Percentiles rank a stretch among this genome's conserved stretches.
These are phyloP conservation scores for Odontothrips loti DNA, from an alignment of 2,888 invertebrate genomes.

Conservation along the genomic window DNA sequence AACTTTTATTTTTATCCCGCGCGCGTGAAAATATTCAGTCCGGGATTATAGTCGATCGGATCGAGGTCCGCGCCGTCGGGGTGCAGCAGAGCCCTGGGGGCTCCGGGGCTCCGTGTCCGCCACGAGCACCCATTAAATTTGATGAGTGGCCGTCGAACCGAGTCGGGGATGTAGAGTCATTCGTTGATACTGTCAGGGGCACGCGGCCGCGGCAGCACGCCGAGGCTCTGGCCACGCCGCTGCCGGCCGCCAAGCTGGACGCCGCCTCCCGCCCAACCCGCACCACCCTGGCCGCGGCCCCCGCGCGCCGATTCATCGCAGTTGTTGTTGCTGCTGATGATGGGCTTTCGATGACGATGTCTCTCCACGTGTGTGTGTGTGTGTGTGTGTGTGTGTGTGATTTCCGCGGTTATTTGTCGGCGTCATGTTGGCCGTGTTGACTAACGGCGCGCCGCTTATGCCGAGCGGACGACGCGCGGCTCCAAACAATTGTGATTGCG, in stretches of 20 bases:
- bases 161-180: conserved; percentile 17
- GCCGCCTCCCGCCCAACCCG: background rate
- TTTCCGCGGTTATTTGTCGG: no score
- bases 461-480: no score
- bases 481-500: no score
- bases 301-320: no score
- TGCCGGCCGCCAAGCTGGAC: no score
- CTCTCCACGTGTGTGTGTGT: no score
- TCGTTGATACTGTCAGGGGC: background rate
- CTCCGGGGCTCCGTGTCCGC: background rate
- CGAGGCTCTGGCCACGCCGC: background rate
- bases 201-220: background rate
- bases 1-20: background rate
- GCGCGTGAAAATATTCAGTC: background rate
- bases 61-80: background rate
- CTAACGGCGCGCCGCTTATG: no score
- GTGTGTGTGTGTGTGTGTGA: no score
- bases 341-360: no score
- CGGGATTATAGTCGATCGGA: background rate
- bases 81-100: no score
- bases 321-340: no score
- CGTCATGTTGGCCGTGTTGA: no score
- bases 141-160: conserved; percentile 18
- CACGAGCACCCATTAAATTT: conserved; percentile 14
- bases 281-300: background rate